Base-by-base conservation (phyloP, 2,797 vertebrate species). In the Calcarius lapponicus region DNA sequence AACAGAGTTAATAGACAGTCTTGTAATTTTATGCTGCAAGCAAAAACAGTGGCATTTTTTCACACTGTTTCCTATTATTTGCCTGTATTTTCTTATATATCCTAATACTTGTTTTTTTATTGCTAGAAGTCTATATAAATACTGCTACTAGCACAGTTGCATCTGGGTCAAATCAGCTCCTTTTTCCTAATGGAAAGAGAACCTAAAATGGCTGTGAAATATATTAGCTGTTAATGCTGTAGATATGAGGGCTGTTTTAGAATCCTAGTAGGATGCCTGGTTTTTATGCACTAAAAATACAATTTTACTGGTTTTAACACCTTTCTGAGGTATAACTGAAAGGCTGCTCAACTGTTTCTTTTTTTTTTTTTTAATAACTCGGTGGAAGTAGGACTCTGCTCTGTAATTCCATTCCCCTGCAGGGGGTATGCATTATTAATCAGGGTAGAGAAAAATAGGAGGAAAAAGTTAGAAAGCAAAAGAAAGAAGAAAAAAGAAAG, bases 401-500 rank as follows among this genome's bases (percentile, higher is more conserved):
- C n/a, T 87, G 19, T 75, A 61, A 36, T 85, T 91, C 79, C 20
- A 15, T 85, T 90, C 22, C 20, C 14, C 48, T 85, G 34, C 61
- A 56, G 66, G 40, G 51, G 29, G 1, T 73, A 80, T 92, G 56
- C 56, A 32, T 88, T 96, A 85, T 93, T 94, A 92, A 94, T 43
- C 25, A 60, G 25, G 31, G 18, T 85, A 60, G 56, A 71, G 47
- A 57, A 4, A 9, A 85, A 54, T 31, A 58, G 29, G 45, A 72
- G 26, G 28, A n/a, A 61, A 84, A 87, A 72, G 36, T 34, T 38
- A 79, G 56, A 57, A 79, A 73, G 45, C 24, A 50, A 61, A 75
- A 82, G 11, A 45, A 56, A 38, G 34, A 26, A n/a, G 9, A 7
- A 48, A 50, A 38, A 67, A n/a, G 17, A 47, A 67, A 64, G 7